Evolutionary conservation across 2,797 vertebrate genomes (phyloP).

Genomic region (Trichosurus vulpecula): DNA sequence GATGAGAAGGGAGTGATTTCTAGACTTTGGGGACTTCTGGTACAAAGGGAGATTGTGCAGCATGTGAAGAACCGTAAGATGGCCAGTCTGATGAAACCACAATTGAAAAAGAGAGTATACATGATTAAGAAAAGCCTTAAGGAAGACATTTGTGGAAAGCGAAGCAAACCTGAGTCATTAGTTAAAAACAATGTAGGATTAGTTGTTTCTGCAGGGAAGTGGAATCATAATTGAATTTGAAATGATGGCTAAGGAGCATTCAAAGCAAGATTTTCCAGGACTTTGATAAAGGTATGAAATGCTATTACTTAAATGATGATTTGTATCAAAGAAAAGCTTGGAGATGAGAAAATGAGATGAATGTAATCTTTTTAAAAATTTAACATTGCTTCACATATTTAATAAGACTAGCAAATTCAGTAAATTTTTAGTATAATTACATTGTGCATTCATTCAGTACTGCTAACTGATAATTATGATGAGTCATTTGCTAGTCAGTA

Average conservation of each 20-base stretch:
- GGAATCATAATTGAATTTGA: constrained; percentile 16
- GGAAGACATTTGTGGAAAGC: not conserved
- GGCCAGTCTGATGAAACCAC: constrained; percentile 6
- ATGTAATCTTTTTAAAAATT: constrained; percentile 1
- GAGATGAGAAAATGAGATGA: not conserved
- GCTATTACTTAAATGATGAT: not conserved
- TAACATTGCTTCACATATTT: not conserved
- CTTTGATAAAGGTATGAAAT: not conserved
- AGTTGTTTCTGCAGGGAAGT: constrained; percentile 28
- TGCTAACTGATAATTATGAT: constrained; percentile 33
- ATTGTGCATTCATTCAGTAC: constrained; percentile 46
- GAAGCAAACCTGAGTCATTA: not conserved
- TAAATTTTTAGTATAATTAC: constrained; percentile 12
- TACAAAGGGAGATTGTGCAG: not conserved
- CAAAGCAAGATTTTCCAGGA: not conserved
- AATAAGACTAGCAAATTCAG: not conserved
- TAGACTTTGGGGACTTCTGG: not conserved
- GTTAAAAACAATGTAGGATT: not conserved
- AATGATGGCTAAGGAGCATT: not conserved
- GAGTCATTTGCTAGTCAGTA: constrained; percentile 31
- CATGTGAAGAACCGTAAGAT: not conserved
- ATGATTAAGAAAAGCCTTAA: not conserved
- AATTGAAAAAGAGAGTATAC: not conserved
- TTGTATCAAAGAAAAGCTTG: not conserved
- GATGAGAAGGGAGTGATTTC: not conserved